A percentile compares a stretch with the other conserved stretches of the same genome.
phyloP scores from a whole-genome alignment of 2,113 vertebrate species.

The Carassius auratus region DNA sequence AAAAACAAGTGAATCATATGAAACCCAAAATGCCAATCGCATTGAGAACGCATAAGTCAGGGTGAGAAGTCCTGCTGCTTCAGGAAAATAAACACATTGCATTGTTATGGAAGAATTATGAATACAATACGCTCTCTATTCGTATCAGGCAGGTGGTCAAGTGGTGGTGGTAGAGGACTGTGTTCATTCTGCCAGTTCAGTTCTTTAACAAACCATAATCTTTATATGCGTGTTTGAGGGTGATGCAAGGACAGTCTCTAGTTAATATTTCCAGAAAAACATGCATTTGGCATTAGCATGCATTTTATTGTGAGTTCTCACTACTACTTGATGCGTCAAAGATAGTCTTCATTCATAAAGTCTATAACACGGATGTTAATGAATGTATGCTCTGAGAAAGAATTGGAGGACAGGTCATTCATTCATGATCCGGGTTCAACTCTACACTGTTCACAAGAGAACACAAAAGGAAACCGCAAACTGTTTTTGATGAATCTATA shows the following conservation, averaged over 20 bases:
- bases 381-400: background rate
- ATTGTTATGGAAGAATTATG: conserved; percentile 26
- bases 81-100: conserved; percentile 44
- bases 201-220: background rate
- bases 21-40: background rate
- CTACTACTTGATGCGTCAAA: background rate
- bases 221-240: background rate
- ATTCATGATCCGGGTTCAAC: background rate
- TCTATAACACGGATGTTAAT: background rate
- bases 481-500: conserved; percentile 35
- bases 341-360: background rate
- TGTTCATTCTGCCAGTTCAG: background rate
- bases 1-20: conserved; percentile 40
- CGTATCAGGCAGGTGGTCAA: background rate
- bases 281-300: background rate
- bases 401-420: background rate
- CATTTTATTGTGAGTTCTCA: background rate
- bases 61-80: background rate
- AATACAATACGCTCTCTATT: conserved; percentile 42
- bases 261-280: conserved; percentile 11
- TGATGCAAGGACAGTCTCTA: background rate
- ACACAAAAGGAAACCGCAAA: conserved; percentile 40
- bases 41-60: background rate
- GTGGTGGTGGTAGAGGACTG: background rate
- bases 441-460: background rate